These are phyloP conservation scores for Atherinosoma microstoma DNA, from an alignment of 2,797 vertebrate species.

Conservation along the genomic window DNA sequence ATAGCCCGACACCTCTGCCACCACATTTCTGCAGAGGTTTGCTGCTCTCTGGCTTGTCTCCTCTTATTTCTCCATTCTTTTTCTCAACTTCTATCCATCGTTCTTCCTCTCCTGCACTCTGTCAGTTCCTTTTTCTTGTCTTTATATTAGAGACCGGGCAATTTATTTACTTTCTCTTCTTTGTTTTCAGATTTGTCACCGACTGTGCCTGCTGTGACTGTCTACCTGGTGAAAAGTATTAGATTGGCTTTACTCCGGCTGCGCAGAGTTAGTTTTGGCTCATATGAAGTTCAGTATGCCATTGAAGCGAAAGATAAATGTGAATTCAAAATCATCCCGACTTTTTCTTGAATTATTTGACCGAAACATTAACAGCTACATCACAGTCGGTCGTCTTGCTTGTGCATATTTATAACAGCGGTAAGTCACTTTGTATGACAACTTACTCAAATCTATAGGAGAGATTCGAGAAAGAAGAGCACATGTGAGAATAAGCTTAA, in stretches of 20 bases:
- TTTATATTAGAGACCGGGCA: constrained; percentile 43
- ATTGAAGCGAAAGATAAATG: constrained; percentile 21
- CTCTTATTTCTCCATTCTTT: constrained; percentile 59
- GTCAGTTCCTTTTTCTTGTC: constrained; percentile 24
- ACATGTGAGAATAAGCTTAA: constrained; percentile 69
- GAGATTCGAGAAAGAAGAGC: constrained; percentile 15
- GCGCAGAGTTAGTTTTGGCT: constrained; percentile 42
- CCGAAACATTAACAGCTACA: constrained; percentile 6
- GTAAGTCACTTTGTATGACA: constrained; percentile 67
- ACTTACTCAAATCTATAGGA: constrained; percentile 60
- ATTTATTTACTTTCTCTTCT: constrained; percentile 40
- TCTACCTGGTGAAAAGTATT: constrained; percentile 61
- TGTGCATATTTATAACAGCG: constrained; percentile 56
- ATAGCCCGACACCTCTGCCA: constrained; percentile 91
- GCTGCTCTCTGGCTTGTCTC: constrained; percentile 43
- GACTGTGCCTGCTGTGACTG: constrained; percentile 52
- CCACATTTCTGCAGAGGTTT: constrained; percentile 79
- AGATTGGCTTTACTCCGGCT: constrained; percentile 60
- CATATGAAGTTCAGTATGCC: constrained; percentile 36
- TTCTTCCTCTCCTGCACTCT: constrained; percentile 16
- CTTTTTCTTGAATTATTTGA: constrained; percentile 23
- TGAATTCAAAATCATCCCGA: constrained; percentile 24
- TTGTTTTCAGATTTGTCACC: constrained; percentile 60
- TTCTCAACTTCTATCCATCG: constrained; percentile 42
- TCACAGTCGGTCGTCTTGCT: constrained; percentile 14